phyloP scores from a whole-genome alignment of 92 coral and sea anemone genomes.

The Pocillopora meandrina region DNA sequence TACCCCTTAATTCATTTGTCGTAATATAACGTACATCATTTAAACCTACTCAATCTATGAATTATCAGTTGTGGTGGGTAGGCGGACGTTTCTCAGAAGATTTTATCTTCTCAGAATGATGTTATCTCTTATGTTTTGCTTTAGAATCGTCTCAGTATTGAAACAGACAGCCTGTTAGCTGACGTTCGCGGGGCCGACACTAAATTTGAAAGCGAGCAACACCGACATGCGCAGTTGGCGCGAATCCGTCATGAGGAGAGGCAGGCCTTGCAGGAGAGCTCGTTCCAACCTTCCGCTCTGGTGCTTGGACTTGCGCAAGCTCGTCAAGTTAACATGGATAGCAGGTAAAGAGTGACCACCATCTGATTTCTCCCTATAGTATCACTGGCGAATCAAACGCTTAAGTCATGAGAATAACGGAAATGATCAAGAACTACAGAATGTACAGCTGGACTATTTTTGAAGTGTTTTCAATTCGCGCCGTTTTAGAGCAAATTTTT shows the following conservation, averaged over 20 bases:
- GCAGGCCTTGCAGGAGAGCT: conserved; percentile 91
- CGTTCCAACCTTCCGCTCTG: conserved; percentile 88
- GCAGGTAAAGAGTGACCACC: conserved; percentile 63
- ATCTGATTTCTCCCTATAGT: background rate
- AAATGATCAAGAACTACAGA: no score
- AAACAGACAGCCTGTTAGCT: conserved; percentile 78
- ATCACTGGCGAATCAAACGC: background rate
- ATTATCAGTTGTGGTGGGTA: background rate
- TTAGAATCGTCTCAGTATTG: conserved; percentile 89
- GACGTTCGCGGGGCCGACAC: conserved; percentile 79
- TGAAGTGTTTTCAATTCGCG: no score
- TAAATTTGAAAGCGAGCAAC: conserved; percentile 80
- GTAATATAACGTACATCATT: no score
- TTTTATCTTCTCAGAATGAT: no score
- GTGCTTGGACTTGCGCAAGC: conserved; percentile 93
- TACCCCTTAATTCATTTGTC: no score
- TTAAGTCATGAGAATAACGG: no score
- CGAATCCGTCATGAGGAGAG: conserved; percentile 89
- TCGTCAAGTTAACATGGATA: conserved; percentile 82
- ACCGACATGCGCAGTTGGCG: conserved; percentile 92
- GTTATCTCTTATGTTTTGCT: background rate
- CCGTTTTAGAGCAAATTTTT: no score
- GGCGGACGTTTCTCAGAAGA: background rate
- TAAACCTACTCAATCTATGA: background rate
- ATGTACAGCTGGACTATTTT: no score